These are phyloP conservation scores for Pterostichus madidus DNA, from an alignment of 2,888 invertebrate genomes.

Conservation along the genomic window DNA sequence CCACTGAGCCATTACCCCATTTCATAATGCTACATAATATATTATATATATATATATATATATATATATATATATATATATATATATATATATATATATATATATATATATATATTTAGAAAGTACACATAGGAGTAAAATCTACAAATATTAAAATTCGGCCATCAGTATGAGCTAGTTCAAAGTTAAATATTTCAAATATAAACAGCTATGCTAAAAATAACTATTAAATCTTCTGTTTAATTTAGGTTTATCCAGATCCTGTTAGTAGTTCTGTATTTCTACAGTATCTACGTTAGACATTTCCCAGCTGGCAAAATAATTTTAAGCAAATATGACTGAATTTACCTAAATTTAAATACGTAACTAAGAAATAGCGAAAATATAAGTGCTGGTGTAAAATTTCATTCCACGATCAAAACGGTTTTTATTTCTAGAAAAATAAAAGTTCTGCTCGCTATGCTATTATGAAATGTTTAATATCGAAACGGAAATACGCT, in stretches of 20 bases:
- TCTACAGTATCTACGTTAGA: neutral
- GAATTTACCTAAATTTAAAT: constrained; percentile 13
- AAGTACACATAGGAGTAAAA: too few species aligned
- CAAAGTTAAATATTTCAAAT: too few species aligned
- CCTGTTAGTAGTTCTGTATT: neutral
- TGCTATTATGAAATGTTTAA: constrained; percentile 38
- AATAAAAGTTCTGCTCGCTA: constrained; percentile 33
- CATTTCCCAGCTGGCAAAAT: constrained; percentile 13
- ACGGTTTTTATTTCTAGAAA: constrained; percentile 25
- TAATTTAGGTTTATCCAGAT: constrained; percentile 19
- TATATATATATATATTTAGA: too few species aligned
- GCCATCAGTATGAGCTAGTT: too few species aligned
- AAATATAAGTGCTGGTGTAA: neutral
- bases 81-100: too few species aligned
- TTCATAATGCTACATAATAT: too few species aligned
- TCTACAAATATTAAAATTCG: too few species aligned
- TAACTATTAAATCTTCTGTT: constrained; percentile 4
- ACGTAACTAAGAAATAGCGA: neutral
- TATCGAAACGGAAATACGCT: constrained; percentile 15
- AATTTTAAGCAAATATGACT: constrained; percentile 31
- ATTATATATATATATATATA: too few species aligned
- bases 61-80: too few species aligned
- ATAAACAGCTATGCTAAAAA: neutral
- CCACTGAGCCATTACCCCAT: too few species aligned
- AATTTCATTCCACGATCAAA: neutral